Base-by-base conservation (phyloP, 2,888 invertebrate genomes). In the Drosophila lacicola region DNA sequence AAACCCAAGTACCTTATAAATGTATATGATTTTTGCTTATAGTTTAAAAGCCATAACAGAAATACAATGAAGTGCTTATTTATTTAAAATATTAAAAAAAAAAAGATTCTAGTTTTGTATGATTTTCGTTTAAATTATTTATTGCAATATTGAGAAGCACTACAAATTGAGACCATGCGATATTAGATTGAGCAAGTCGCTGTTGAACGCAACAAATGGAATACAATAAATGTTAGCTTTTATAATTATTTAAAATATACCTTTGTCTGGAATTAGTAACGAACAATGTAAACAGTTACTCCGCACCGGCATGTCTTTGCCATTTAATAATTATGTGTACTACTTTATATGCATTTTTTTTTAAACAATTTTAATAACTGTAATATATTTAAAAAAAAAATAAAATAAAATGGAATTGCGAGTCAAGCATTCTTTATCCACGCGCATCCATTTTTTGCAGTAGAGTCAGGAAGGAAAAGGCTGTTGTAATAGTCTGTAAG, bases 381-480 rank as follows among this genome's bases (percentile, higher is more conserved):
- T 71, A 73, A 63, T 51, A 45, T 67, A 75, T n/a, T 8, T 8
- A 29, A 29, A 29, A 29, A 29, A 4, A 21, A 33, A 54, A 68
- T 42, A 58, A 63, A 55, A 53, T 39, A 58, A 63, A 55, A 50
- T 39, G 14, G 17, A 41, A 46, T 42, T 53, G 41, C 44, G 37
- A 41, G 4, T 37, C 3, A 6, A 21, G 41, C 21, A 56, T 56
- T 50, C 17, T 62, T 56, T 74, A 78, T 53, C 54, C 69, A 19
- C 79, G 76, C 19, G 84, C 62, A 71, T 88, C 91, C 89, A 91
- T 80, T 64, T 90, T 89, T 49, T 90, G 90, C 21, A 92, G 63
- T 3, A 91, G 47, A 2, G 91, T 92, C 14, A 90, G 81, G 55
- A 90, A 90, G 0, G 92, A 91, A 55, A 91, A 91, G 0, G 90